Base-by-base conservation (phyloP, 2,113 vertebrate genomes). In the Alligator mississippiensis region DNA sequence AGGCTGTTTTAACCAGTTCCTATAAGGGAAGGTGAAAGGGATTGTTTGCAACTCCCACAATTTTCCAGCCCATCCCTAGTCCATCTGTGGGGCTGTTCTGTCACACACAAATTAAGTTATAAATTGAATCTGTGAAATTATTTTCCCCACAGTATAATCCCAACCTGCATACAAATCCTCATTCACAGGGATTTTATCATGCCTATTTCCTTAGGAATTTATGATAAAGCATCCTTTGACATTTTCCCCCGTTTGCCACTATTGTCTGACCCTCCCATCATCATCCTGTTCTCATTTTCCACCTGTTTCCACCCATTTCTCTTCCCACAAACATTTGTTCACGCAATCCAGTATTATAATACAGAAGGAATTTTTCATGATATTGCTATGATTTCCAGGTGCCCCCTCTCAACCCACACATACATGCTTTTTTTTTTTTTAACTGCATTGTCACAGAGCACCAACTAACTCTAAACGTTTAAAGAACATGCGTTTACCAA, bases 91-190 rank as follows among this genome's bases (percentile, higher is more conserved):
- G 54, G 61, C 22, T 77, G 58, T 77, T 90, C 80, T 34, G 30
- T 21, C 6, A 4, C 28, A n/a, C 84, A 12, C 62, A 61, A 55
- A n/a, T 6, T 14, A 76, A 10, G 47, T 3, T 70, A 47, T 12
- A 18, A 17, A 34, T 63, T 47, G 7, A 25, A 28, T 78, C 22
- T 7, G 28, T 62, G 19, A 15, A 70, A 7, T 28, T 34, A 0
- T 17, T n/a, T 58, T 19, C 66, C 6, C 55, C 68, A 2, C 0
- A 0, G 3, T 0, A 2, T 34, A 34, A 18, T 70, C 66, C 30
- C 16, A 68, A 30, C 16, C 5, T 72, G 25, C 5, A 19, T 21
- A 72, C 30, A 76, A 85, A 83, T 18, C 17, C 15, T 38, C 14
- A 15, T 12, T 19, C 28, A n/a, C 4, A 2, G 77, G 58, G 34